Evolutionary conservation across 2,888 invertebrate genomes (phyloP), one percentile per base, ranked within the genome.

Genomic region (Eupithecia tripunctaria): DNA sequence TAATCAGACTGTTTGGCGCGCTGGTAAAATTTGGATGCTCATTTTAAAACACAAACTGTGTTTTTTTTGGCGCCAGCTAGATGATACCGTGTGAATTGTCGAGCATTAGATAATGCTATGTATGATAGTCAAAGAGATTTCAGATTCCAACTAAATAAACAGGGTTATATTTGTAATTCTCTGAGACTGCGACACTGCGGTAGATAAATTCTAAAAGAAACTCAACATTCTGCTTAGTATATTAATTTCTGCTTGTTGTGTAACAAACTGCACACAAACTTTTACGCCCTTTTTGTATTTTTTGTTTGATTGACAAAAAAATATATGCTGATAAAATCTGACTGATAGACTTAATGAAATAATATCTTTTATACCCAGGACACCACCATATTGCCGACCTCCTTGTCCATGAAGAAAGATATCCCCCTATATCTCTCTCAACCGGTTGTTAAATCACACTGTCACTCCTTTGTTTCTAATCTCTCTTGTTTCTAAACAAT

Each of bases 401-500:
- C n/a, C 51, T 51, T 51, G 10, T 51, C 21, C 21, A 43, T n/a
- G 18, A 21, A 12, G 12, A 51, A 21, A 21, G 1, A 47, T n/a
- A n/a, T 0, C 8, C n/a, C 0, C n/a, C n/a, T 51, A 51, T n/a
- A 51, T 2, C 21, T 51, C 51, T 10, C 51, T 51, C 10, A 51
- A 51, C 21, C 51, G 21, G 25, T 56, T 56, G 56, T 56, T 25
- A 25, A 56, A 1, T 25, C 12, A 25, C 25, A 56, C 21, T 56
- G 56, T 56, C 25, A 25, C 25, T 56, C 25, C 25, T 25, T 25
- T 56, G 25, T 56, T 51, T 51, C n/a, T 21, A 51, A 47, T 29
- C 60, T 15, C 29, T 32, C 32, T 32, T n/a, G 15, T 62, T 63
- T 63, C 62, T 5, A 12, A 32, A 63, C 62, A 36, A 63, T 63